A percentile compares a stretch with the other conserved stretches of the same genome.
phyloP scores from a whole-genome alignment of 1,140 invertebrate species.

The Rhagoletis zephyria region DNA sequence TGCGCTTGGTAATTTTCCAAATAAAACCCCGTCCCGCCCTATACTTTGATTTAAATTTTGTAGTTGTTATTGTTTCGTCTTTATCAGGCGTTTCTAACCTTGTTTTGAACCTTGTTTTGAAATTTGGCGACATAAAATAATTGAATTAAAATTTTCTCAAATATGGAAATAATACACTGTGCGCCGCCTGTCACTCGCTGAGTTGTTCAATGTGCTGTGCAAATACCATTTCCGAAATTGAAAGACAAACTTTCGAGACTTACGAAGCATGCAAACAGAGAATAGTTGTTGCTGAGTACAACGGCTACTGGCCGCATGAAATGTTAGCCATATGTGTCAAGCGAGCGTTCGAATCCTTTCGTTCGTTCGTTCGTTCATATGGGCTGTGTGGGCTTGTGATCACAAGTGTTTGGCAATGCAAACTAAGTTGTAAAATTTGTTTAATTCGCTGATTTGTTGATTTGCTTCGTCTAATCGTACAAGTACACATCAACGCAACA shows the following conservation, averaged over 20 bases:
- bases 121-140: no score
- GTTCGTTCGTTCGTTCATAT: neutral
- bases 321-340: neutral
- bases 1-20: neutral
- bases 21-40: no score
- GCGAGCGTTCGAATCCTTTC: no score
- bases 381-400: neutral
- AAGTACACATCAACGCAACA: conserved; percentile 62
- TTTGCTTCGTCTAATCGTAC: conserved; percentile 73
- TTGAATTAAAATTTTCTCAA: no score
- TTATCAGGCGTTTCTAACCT: no score
- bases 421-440: conserved; percentile 64
- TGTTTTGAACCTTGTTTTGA: no score
- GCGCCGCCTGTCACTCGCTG: no score
- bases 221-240: conserved; percentile 73
- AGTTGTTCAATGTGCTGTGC: conserved; percentile 62
- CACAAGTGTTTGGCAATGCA: neutral
- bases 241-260: conserved; percentile 72
- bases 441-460: conserved; percentile 73
- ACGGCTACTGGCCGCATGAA: neutral
- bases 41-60: no score
- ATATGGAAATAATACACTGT: no score
- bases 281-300: neutral
- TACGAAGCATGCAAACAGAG: conserved; percentile 21
- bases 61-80: no score